A percentile compares a stretch with the other conserved stretches of the same genome.
These are phyloP conservation scores for Leptoteleia sp. DNA, from an alignment of 1,140 invertebrate genomes.

Conservation along the genomic window DNA sequence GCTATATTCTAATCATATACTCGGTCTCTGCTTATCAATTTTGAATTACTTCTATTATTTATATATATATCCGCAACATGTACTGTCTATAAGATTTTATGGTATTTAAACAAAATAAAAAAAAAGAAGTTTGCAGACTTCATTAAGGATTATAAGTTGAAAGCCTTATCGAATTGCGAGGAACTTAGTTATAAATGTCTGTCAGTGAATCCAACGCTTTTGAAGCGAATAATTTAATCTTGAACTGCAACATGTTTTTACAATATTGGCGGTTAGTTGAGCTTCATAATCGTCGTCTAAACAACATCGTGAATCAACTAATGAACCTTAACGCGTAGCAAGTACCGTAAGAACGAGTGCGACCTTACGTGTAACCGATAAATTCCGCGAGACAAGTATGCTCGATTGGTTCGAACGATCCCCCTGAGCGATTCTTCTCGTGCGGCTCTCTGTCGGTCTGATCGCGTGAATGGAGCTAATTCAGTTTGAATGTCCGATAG, in stretches of 20 bases:
- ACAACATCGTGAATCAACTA: conserved; percentile 57
- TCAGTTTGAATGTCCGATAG: conserved; percentile 53
- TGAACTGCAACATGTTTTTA: conserved; percentile 11
- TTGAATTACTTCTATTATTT: no score
- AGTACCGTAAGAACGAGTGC: conserved; percentile 33
- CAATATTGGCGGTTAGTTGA: neutral
- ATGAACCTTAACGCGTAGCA: conserved; percentile 46
- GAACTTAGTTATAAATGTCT: no score
- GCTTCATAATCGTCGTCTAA: conserved; percentile 53
- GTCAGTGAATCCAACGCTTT: neutral
- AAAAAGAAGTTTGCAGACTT: no score
- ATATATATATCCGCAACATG: no score
- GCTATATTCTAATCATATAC: no score
- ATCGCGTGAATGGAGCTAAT: conserved; percentile 62
- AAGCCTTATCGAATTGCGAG: no score
- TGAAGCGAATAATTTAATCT: conserved; percentile 55
- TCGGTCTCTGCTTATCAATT: no score
- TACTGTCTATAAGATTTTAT: no score
- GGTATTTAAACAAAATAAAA: no score
- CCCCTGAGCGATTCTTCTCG: conserved; percentile 53
- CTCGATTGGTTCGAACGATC: conserved; percentile 51
- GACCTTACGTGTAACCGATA: conserved; percentile 61
- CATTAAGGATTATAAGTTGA: no score
- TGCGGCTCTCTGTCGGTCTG: conserved; percentile 30
- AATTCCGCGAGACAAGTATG: conserved; percentile 54